A percentile compares a stretch with the other conserved stretches of the same genome.
phyloP scores from a whole-genome alignment of 2,797 vertebrate genomes.

The Poliocrania exsul region DNA sequence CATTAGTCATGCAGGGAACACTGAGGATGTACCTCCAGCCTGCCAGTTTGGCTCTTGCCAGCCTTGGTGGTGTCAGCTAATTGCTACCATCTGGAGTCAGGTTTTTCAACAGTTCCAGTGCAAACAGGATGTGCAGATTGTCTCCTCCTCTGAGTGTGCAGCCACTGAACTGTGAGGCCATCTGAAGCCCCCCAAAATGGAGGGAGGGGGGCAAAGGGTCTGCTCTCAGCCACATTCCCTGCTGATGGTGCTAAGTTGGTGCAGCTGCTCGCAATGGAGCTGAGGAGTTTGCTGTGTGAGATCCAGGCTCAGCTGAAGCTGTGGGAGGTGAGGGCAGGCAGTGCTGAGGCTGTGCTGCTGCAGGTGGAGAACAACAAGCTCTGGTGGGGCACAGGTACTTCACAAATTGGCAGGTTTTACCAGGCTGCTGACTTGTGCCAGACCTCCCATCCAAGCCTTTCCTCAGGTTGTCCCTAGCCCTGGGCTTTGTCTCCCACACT shows the following conservation, averaged over 20 bases:
- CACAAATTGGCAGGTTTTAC: neutral
- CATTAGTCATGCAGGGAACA: neutral
- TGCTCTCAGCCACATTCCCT: neutral
- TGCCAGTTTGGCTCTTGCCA: constrained; percentile 30
- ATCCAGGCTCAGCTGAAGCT: neutral
- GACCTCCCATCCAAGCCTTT: neutral
- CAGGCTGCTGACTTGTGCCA: neutral
- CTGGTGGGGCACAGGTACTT: neutral
- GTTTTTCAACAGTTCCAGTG: neutral
- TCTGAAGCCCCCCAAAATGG: neutral
- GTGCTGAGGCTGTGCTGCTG: neutral
- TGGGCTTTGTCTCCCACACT: neutral
- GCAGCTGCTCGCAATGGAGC: neutral
- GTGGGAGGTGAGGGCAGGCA: neutral
- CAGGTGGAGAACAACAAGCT: neutral
- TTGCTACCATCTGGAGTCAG: constrained; percentile 47
- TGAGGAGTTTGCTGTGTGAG: neutral
- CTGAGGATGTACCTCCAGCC: neutral
- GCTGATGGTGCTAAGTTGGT: neutral
- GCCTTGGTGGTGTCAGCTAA: constrained; percentile 16
- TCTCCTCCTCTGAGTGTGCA: neutral
- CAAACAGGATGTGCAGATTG: neutral
- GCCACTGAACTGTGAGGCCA: neutral
- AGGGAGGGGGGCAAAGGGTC: neutral
- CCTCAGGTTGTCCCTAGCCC: neutral